Evolutionary conservation across 92 coral and sea anemone species (phyloP), one percentile per base, ranked within the genome.

Genomic region (Parazoanthus swiftii): DNA sequence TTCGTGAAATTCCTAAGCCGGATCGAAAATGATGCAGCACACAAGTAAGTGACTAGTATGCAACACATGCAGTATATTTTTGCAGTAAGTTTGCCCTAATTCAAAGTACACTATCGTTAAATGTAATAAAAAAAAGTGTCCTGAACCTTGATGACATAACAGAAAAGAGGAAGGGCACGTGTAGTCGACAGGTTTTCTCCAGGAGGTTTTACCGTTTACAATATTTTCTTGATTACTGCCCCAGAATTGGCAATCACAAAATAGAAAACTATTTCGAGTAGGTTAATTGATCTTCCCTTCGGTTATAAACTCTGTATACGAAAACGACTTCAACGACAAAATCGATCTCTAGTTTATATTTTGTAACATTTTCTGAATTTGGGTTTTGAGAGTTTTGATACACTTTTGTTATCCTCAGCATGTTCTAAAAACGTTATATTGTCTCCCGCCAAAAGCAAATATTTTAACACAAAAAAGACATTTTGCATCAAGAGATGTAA

Each of bases 331-430:
- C 26, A 9, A 82, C 14, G 25, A 3, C 4, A n/a, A 82, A 65
- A 39, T 38, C 13, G 4, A 43, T 25, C 42, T 39, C 36, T 9
- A 68, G 16, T 25, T 54, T 0, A 13, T n/a, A 46, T 46, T 72
- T 71, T 84, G 87, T 48, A 84, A 66, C 87, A 51, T 51, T 84
- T 3, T 38, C 11, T 39, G 13, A 76, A 21, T 70, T 26, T 78
- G 73, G 43, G 51, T 89, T 79, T 74, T 85, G 70, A 77, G 35
- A 79, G 90, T 79, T 85, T 85, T 72, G 87, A 79, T 85, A 74
- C 74, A 91, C 93, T 85, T 91, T 89, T 91, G 91, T 91, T 89
- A 11, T 26, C 91, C 93, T 58, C 93, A 91, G 93, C 89, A 86
- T 91, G 93, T 80, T 91, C 81, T 91, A 84, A 73, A 74, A 89